Base-by-base conservation (phyloP, 1,140 invertebrate genomes). In the Notospermus geniculatus region DNA sequence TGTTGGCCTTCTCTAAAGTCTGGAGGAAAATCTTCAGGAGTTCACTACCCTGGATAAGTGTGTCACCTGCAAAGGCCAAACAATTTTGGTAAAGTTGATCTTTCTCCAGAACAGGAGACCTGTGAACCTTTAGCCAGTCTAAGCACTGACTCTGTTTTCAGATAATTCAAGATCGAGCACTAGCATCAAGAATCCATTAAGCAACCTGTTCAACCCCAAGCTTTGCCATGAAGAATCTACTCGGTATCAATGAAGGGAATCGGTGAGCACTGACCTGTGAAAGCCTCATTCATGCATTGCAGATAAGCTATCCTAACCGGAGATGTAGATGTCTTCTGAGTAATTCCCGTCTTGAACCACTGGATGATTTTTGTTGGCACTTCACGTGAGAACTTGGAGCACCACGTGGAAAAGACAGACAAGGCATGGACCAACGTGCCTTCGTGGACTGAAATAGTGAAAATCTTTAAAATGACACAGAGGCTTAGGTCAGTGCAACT, bases 341-440 rank as follows among this genome's bases (percentile, higher is more conserved):
- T 82, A 57, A 91, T 80, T n/a, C 89, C 90, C 82, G 89, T 91
- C 86, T 90, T 78, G 27, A 74, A 73, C 68, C 88, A 86, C 43
- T 91, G 86, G 1, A 91, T 80, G 13, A 95, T 79, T 62, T 85
- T 85, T 54, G 87, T 85, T 0, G 91, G 90, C 30, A 91, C 81
- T 62, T 86, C 81, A n/a, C 82, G 84, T 1, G 74, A 80, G 64
- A 91, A 88, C 72, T 88, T 89, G 4, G 78, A 70, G 54, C 88
- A 87, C 94, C 94, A 96, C 9, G 88, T 72, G 11, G 87, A 83
- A 76, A 95, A 85, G 85, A 90, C 89, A 67, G 91, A 87, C 7
- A 96, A 81, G 2, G 90, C 87, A 68, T 88, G 87, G 63, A 91
- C 87, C 27, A 96, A 78, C 1, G 92, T 94, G 69, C 92, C 92